Evolutionary conservation across 2,888 invertebrate genomes (phyloP), one percentile per base, ranked within the genome.

Genomic region (Drosophila demipolita): DNA sequence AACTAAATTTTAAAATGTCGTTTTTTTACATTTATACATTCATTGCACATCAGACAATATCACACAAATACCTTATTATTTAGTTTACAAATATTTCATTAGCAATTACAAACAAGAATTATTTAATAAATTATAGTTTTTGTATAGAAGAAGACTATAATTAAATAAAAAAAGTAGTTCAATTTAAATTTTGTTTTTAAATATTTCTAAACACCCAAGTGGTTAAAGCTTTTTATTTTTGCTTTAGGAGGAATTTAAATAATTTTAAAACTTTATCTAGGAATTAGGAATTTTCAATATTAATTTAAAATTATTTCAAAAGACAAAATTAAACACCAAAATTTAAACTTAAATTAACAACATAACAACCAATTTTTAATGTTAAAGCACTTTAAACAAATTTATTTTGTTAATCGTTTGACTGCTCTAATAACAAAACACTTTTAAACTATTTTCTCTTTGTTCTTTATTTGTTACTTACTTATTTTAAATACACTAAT

Each of bases 1-100:
- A 55, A 55, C 26, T 54, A 1, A 53, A 23, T 64, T 26, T 35
- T 2, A 33, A 42, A 38, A 48, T 36, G 15, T 42, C 1, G 40
- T 50, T 54, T 12, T 12, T 40, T 59, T 50, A 58, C 64, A 68
- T 73, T 69, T 23, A 15, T 17, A 54, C 66, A 69, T 61, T 50
- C 72, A 67, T 72, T 64, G 33, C 49, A 71, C 66, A 75, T 52
- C 62, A n/a, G 20, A 58, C 29, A 61, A 68, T 45, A 52, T 57
- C 48, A 52, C 20, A 36, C 32, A 8, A 26, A 57, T 26, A 53
- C 20, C n/a, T 20, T 3, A 7, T 52, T 20, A 9, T 29, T 29
- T 35, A 15, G 12, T 7, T 36, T 20, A 20, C 1, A 38, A 50
- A 11, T n/a, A 29, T 60, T 40, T 29, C 1, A 11, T n/a, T 40